Evolutionary conservation across 2,888 invertebrate species (phyloP), one percentile per base, ranked within the genome.

Genomic region (Rhagonycha lutea): DNA sequence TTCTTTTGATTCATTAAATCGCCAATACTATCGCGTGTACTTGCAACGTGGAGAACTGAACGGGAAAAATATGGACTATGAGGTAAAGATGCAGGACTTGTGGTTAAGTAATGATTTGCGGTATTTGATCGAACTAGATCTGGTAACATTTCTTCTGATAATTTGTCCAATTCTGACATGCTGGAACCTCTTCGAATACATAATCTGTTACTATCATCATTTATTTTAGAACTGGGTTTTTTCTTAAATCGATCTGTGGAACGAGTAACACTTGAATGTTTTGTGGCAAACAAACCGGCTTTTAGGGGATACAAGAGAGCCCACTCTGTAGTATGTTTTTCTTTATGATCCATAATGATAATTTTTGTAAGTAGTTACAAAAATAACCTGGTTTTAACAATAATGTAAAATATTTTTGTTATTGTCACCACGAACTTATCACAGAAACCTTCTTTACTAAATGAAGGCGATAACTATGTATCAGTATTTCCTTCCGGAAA

Each of bases 1-100:
- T 91, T 92, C 83, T 92, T 92, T 82, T 91, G 86, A 86, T 95
- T 95, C 94, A 95, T 95, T 82, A 94, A 88, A 86, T 95, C 95
- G 3, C 95, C 95, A 68, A 95, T 94, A 81, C 94, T 94, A 14
- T 92, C 92, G 18, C 90, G 89, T 23, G 80, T 80, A 72, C 84
- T 85, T 14, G 89, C 82, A 88, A 84, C 83, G 72, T 84, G 84
- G 24, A 89, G 83, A 78, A 88, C 87, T 18, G 88, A 89, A 61
- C 90, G 85, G 4, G 89, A 90, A 71, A 90, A 78, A 4, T 89
- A 89, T 0, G 90, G 90, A 61, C 90, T 90, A 73, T 90, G 90
- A 1, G 91, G 90, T 18, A 90, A 83, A 9, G 90, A 90, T 8
- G 86, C 86, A 2, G 87, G 86, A 70, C 86, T 89, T 14, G 85